phyloP scores from a whole-genome alignment of 2,797 vertebrate species.

The Coccyzus lansbergi region DNA sequence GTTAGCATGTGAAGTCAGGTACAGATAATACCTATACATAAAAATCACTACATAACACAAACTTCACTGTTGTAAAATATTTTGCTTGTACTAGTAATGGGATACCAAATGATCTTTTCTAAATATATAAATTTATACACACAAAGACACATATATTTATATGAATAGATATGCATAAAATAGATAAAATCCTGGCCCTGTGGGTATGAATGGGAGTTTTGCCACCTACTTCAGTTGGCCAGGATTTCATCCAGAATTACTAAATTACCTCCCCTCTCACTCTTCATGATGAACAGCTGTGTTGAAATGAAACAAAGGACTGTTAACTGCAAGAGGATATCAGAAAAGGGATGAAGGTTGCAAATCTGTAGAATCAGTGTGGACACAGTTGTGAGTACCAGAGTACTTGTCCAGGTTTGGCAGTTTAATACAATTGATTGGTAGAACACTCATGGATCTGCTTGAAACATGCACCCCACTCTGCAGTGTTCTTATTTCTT shows the following conservation, averaged over 20 bases:
- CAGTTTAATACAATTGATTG: neutral
- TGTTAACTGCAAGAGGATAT: slow-evolving; percentile 35
- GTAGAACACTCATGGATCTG: neutral
- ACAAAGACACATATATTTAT: neutral
- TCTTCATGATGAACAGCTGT: slow-evolving; percentile 60
- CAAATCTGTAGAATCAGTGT: slow-evolving; percentile 10
- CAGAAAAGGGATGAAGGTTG: slow-evolving; percentile 23
- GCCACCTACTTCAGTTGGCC: slow-evolving; percentile 38
- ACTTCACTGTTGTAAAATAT: neutral
- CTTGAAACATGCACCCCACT: neutral
- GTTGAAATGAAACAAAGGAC: slow-evolving; percentile 60
- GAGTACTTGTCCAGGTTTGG: neutral
- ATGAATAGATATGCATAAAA: neutral
- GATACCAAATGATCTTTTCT: neutral
- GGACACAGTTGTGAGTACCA: neutral
- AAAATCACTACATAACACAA: neutral
- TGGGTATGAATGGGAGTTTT: neutral
- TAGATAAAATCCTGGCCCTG: neutral
- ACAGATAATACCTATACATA: accelerated
- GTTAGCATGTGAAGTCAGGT: neutral
- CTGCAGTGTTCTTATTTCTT: neutral
- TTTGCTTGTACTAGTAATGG: accelerated
- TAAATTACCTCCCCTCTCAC: slow-evolving; percentile 62
- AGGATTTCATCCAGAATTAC: slow-evolving; percentile 66
- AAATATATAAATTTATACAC: neutral